Percentiles rank a stretch among this genome's conserved stretches.
phyloP scores from a whole-genome alignment of 2,888 invertebrate genomes.

The Sinodicranocentrus sp. region DNA sequence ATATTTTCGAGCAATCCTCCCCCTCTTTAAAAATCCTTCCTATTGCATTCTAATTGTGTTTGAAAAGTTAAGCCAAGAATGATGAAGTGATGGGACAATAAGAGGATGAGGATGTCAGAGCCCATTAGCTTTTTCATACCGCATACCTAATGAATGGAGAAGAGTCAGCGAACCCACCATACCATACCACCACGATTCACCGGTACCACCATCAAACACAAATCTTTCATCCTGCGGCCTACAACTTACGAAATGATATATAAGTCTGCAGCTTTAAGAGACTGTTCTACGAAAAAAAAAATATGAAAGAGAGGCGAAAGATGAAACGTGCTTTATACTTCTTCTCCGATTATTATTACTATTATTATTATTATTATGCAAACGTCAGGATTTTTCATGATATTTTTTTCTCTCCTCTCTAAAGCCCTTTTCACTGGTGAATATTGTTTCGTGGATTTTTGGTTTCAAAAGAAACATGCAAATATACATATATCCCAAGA shows the following conservation, averaged over 20 bases:
- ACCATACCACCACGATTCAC: background rate
- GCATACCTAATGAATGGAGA: conserved; percentile 34
- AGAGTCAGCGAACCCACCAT: conserved; percentile 32
- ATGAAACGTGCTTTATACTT: conserved; percentile 32
- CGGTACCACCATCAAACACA: background rate
- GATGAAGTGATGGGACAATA: conserved; percentile 23
- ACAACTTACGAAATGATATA: background rate
- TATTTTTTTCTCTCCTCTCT: background rate
- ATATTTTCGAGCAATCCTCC: background rate
- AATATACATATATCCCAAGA: no score
- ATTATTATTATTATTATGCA: conserved; percentile 9
- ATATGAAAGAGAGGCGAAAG: background rate
- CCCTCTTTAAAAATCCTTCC: no score
- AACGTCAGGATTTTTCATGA: conserved; percentile 21
- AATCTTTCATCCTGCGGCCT: conserved; percentile 10
- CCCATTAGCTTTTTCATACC: conserved; percentile 28
- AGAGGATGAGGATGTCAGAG: conserved; percentile 31
- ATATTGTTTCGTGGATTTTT: no score
- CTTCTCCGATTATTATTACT: no score
- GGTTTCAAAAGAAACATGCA: no score
- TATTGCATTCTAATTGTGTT: background rate
- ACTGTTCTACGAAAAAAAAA: background rate
- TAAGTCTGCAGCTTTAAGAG: background rate
- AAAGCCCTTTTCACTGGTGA: no score
- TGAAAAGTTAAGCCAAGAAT: background rate